These are phyloP conservation scores for Cephus rjabovi DNA, from an alignment of 2,888 invertebrate species.

Conservation along the genomic window DNA sequence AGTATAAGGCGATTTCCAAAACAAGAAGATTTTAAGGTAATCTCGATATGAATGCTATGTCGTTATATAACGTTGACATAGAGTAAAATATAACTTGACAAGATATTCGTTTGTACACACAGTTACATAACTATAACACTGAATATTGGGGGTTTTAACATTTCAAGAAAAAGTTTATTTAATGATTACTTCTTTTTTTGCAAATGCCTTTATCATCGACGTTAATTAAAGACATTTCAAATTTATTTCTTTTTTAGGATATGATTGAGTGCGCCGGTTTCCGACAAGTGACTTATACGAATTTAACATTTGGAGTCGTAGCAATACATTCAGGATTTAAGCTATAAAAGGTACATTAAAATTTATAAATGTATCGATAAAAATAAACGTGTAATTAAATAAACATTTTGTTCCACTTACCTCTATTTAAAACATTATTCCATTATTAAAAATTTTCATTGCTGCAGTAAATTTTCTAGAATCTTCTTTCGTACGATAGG, in stretches of 20 bases:
- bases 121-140: neutral
- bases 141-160: neutral
- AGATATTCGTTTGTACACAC: neutral
- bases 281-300: conserved; percentile 86
- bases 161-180: neutral
- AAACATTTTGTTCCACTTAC: neutral
- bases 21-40: conserved; percentile 73
- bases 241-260: conserved; percentile 73
- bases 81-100: neutral
- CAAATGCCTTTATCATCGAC: neutral
- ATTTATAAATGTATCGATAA: neutral
- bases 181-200: conserved; percentile 7
- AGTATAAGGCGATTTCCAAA: conserved; percentile 97
- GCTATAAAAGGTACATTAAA: conserved; percentile 68
- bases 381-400: neutral
- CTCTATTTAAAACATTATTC: neutral
- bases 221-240: conserved; percentile 5
- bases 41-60: neutral
- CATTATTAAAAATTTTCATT: neutral
- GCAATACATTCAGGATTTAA: conserved; percentile 98
- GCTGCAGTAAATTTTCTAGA: neutral
- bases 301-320: conserved; percentile 90
- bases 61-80: neutral
- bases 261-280: conserved; percentile 95
- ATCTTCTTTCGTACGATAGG: neutral